Evolutionary conservation across 2,113 vertebrate species (phyloP), one percentile per base, ranked within the genome.

Genomic region (Catharus fuscescens): DNA sequence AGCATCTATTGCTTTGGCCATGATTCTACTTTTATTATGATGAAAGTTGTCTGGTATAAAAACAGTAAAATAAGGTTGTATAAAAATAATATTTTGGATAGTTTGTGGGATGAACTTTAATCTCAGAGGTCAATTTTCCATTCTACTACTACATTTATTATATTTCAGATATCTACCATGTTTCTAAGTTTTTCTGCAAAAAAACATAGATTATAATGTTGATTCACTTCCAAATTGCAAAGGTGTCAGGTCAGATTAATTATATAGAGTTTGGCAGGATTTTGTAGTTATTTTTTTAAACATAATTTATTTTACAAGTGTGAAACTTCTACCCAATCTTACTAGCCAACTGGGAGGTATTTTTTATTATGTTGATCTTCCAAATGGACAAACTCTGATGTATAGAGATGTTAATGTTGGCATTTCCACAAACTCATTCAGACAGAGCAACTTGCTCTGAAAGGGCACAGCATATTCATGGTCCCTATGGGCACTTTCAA

Each of bases 291-390:
- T 56, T 80, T 40, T 57, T 71, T 80, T 88, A 13, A 70, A 47
- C 3, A 19, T 78, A 32, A 82, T 90, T 93, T 81, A 45, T 92
- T 91, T 80, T 67, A 29, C 12, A 78, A 78, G 11, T 31, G 5
- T 80, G 80, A 93, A 92, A 56, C 31, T 56, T 69, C 8, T 48
- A 83, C 34, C 48, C 23, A 53, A 59, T 36, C 19, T 94, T 60
- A 60, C 36, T 25, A 48, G 9, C 6, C 72, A 56, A 57, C 31
- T 71, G 86, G 65, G 93, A 86, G 19, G 5, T 61, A 71, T 61
- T 79, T 86, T 86, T 95, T 92, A 71, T 66, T 56, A 59, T 44
- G 48, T 64, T 91, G 64, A 91, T 94, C 56, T 94, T 90, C 71
- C n/a, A 77, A 93, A 91, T 74, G 56, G 79, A 80, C 56, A 80